Evolutionary conservation across 1,140 invertebrate genomes (phyloP).

Genomic region (Hylaeus anthracinus): DNA sequence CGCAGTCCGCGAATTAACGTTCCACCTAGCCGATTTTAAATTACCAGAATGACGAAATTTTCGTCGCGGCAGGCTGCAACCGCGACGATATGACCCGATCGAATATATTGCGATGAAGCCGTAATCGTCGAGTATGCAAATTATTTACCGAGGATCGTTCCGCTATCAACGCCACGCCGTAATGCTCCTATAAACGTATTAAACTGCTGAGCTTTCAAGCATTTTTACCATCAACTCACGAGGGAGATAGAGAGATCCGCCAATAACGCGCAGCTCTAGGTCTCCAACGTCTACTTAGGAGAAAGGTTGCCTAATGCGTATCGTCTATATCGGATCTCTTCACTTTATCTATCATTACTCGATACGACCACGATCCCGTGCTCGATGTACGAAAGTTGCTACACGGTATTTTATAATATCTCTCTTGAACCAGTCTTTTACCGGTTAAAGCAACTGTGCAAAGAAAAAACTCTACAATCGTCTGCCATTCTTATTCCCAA

Average conservation of each 20-base stretch:
- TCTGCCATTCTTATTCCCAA: no score
- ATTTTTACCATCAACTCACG: not conserved
- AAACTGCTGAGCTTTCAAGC: constrained; percentile 14
- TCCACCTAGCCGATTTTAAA: not conserved
- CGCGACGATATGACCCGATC: not conserved
- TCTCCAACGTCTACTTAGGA: no score
- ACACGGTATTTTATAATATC: no score
- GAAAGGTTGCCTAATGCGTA: no score
- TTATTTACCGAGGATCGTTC: constrained; percentile 57
- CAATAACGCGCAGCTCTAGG: not conserved
- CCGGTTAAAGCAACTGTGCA: no score
- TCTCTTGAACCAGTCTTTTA: no score
- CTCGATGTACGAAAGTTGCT: no score
- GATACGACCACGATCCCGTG: no score
- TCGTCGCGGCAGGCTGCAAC: not conserved
- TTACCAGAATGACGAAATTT: constrained; percentile 24
- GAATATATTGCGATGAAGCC: constrained; percentile 55
- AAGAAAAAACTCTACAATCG: no score
- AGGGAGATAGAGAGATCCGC: not conserved
- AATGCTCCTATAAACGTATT: constrained; percentile 22
- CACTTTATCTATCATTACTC: no score
- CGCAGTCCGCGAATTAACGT: constrained; percentile 15
- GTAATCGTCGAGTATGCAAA: constrained; percentile 66
- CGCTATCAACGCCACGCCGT: constrained; percentile 53
- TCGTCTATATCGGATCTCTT: no score